These are phyloP conservation scores for Lepidurus arcticus DNA, from an alignment of 1,140 invertebrate species.

Conservation along the genomic window DNA sequence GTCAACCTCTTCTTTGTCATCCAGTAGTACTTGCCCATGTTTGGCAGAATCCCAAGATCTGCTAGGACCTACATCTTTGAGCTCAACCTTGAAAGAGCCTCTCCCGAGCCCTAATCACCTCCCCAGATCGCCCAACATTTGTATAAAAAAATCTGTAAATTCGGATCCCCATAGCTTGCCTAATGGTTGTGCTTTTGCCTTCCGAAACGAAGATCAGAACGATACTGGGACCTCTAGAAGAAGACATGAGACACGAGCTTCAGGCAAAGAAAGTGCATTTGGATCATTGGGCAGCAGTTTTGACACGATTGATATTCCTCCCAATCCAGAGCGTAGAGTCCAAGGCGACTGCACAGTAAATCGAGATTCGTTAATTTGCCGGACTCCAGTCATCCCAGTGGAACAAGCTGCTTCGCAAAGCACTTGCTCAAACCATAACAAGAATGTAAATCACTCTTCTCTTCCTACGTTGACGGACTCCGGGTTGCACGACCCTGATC, in stretches of 20 bases:
- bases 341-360: background rate
- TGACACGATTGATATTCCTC: background rate
- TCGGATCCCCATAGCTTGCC: conserved; percentile 22
- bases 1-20: background rate
- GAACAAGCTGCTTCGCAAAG: background rate
- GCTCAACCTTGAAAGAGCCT: conserved; percentile 22
- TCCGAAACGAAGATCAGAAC: background rate
- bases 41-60: background rate
- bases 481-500: conserved; percentile 33
- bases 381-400: background rate
- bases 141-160: background rate
- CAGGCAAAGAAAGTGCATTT: conserved; percentile 26
- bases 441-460: conserved; percentile 30
- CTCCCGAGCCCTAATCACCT: background rate
- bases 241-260: conserved; percentile 23
- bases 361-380: background rate
- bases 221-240: background rate
- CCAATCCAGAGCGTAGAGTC: background rate
- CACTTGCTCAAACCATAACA: background rate
- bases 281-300: conserved; percentile 27
- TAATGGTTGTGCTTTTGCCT: background rate
- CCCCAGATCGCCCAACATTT: background rate
- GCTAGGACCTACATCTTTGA: background rate
- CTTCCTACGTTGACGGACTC: conserved; percentile 35
- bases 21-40: background rate